phyloP scores from a whole-genome alignment of 2,113 vertebrate genomes.

The Conger conger region DNA sequence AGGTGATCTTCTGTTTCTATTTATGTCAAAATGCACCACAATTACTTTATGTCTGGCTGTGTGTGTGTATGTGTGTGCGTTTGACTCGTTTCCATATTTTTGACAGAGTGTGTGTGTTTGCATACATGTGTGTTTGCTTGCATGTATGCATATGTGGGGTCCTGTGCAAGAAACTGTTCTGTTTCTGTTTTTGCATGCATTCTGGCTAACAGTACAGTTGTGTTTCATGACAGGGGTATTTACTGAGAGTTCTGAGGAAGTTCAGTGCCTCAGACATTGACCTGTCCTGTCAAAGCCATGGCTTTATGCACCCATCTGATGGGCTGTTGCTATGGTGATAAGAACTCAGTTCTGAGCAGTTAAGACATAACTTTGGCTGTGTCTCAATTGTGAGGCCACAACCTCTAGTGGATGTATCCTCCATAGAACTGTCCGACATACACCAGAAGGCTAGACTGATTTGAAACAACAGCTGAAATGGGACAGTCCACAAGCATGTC shows the following conservation, averaged over 20 bases:
- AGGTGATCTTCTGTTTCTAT: background rate
- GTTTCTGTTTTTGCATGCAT: background rate
- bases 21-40: background rate
- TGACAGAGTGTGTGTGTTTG: background rate
- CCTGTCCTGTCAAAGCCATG: background rate
- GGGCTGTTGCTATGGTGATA: background rate
- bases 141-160: background rate
- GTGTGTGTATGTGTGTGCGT: no score
- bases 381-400: no score
- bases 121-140: no score
- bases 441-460: no score
- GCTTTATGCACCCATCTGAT: background rate
- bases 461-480: no score
- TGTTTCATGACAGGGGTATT: slow-evolving; percentile 1
- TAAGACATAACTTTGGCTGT: background rate
- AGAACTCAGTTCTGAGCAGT: background rate
- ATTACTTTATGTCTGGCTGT: no score
- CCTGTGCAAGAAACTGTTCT: background rate
- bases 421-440: no score
- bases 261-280: background rate
- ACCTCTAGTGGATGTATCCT: no score
- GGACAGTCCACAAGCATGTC: no score
- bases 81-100: background rate
- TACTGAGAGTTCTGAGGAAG: background rate
- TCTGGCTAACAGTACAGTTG: background rate